phyloP scores from a whole-genome alignment of 2,113 vertebrate species.

The Myanophis thanlyinensis region DNA sequence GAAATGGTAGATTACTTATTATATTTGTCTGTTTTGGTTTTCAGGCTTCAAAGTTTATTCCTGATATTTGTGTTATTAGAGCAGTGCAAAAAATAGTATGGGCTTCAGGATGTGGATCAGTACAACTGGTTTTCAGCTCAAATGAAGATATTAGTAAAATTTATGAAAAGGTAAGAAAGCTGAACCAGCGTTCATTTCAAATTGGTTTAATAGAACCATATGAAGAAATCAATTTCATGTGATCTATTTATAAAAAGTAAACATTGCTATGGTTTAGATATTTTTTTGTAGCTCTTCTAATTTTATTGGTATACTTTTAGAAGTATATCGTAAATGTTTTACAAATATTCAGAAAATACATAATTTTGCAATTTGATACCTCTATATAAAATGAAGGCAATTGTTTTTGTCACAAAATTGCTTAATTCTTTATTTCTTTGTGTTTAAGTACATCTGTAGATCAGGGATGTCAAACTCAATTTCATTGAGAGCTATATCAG shows the following conservation, averaged over 20 bases:
- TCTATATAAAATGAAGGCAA: not conserved
- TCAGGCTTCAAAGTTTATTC: constrained; percentile 96
- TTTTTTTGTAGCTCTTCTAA: not conserved
- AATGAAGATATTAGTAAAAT: constrained; percentile 99
- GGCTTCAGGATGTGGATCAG: constrained; percentile 95
- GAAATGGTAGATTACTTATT: not conserved
- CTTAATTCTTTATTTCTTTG: not conserved
- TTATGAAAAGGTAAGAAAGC: constrained; percentile 90
- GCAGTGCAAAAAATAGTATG: constrained; percentile 98
- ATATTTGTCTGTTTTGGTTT: constrained; percentile 64
- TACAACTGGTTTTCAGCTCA: constrained; percentile 95
- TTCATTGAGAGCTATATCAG: no score
- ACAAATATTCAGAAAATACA: not conserved
- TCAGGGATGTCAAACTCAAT: no score
- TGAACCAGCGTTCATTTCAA: not conserved
- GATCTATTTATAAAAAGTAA: not conserved
- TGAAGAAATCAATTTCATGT: not conserved
- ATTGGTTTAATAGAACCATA: not conserved
- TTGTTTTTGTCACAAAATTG: not conserved
- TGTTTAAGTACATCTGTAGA: not conserved
- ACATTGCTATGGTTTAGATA: not conserved
- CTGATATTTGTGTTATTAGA: constrained; percentile 97
- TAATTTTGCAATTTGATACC: not conserved
- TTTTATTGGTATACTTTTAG: not conserved
- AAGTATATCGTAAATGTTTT: not conserved